These are phyloP conservation scores for Brienomyrus brachyistius DNA, from an alignment of 2,113 vertebrate genomes.

Conservation along the genomic window DNA sequence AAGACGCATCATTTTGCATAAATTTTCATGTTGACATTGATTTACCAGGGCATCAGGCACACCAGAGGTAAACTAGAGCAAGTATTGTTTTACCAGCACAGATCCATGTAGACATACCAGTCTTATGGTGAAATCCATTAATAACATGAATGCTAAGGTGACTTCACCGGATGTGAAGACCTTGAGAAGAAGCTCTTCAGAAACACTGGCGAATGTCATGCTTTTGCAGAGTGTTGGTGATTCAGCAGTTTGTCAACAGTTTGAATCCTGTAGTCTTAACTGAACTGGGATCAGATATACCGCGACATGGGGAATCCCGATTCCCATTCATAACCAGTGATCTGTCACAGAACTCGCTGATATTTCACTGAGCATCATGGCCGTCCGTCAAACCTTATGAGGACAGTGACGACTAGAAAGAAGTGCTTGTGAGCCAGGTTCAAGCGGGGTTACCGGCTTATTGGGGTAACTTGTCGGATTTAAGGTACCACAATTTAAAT, in stretches of 20 bases:
- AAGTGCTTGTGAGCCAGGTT: neutral
- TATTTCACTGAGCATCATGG: neutral
- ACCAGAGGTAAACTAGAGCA: neutral
- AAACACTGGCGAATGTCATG: neutral
- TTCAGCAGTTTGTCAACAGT: neutral
- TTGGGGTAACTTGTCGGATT: no score
- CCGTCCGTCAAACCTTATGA: neutral
- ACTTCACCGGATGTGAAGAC: neutral
- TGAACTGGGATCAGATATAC: neutral
- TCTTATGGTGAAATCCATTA: neutral
- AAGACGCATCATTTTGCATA: slow-evolving; percentile 50
- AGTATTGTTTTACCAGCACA: slow-evolving; percentile 29
- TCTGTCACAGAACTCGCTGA: neutral
- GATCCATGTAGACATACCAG: neutral
- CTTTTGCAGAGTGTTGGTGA: neutral
- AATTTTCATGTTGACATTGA: slow-evolving; percentile 13
- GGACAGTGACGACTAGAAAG: neutral
- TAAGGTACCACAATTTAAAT: no score
- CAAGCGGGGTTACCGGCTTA: neutral
- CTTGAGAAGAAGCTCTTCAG: neutral
- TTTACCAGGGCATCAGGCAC: neutral
- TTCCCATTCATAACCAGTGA: neutral
- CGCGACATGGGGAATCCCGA: neutral
- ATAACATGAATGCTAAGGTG: neutral
- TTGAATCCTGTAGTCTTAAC: neutral